phyloP scores from a whole-genome alignment of 2,113 vertebrate species.

The Podocnemis expansa region DNA sequence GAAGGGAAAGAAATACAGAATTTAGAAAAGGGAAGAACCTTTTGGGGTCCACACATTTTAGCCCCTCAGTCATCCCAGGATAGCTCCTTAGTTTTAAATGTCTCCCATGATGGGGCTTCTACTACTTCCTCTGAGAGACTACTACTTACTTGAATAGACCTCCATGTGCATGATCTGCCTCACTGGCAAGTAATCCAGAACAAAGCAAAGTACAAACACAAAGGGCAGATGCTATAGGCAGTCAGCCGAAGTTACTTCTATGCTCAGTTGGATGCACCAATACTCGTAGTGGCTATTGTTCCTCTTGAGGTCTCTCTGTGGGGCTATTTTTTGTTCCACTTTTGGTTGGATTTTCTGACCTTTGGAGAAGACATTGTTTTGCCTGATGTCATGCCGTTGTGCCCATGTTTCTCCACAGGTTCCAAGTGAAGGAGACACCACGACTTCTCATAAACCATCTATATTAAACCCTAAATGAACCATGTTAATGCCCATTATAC shows the following conservation, averaged over 20 bases:
- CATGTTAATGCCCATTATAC: not conserved
- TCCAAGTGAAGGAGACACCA: not conserved
- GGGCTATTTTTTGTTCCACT: not conserved
- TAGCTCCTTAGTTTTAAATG: not conserved
- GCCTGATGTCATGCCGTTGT: not conserved
- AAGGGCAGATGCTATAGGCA: not conserved
- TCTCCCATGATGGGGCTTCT: not conserved
- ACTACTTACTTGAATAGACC: accelerated
- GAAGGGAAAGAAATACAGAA: accelerated
- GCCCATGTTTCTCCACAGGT: not conserved
- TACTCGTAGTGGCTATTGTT: not conserved
- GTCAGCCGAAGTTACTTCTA: not conserved
- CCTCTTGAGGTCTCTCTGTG: not conserved
- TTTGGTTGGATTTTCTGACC: not conserved
- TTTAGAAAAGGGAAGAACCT: not conserved
- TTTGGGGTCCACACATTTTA: not conserved
- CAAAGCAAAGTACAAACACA: not conserved
- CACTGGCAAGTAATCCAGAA: too few species aligned
- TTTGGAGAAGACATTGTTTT: not conserved
- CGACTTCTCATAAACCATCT: not conserved
- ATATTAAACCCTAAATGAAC: not conserved
- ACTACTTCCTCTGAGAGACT: not conserved
- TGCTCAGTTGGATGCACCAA: not conserved
- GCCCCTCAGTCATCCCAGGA: not conserved
- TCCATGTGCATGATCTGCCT: not conserved